Conservation (phyloP, 1,140 invertebrate species). For the Dinothrombium tinctorium region DNA sequence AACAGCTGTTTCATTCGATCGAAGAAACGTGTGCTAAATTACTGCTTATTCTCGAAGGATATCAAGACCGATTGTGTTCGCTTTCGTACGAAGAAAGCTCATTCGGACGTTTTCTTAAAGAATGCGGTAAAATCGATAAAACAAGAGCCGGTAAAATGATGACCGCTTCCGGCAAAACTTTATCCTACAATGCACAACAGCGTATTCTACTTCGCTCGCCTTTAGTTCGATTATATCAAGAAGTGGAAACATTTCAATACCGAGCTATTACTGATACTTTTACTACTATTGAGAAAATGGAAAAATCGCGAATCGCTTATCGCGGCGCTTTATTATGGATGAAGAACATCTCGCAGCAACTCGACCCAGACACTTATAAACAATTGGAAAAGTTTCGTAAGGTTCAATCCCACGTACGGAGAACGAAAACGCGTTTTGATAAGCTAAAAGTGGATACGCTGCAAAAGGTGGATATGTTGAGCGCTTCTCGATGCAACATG, state of each 20-base stretch:
- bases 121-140: slow-evolving; percentile 69
- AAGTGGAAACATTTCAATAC: slow-evolving; percentile 85
- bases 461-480: slow-evolving; percentile 90
- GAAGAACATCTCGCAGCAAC: slow-evolving; percentile 83
- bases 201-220: slow-evolving; percentile 42
- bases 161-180: slow-evolving; percentile 69
- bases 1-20: slow-evolving; percentile 66
- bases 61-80: slow-evolving; percentile 70
- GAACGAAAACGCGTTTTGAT: slow-evolving; percentile 71
- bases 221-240: slow-evolving; percentile 66
- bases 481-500: slow-evolving; percentile 89
- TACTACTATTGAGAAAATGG: slow-evolving; percentile 72
- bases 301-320: slow-evolving; percentile 86
- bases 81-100: slow-evolving; percentile 86
- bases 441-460: slow-evolving; percentile 77
- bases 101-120: slow-evolving; percentile 79
- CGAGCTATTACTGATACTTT: slow-evolving; percentile 80
- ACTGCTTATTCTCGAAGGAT: slow-evolving; percentile 70
- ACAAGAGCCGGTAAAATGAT: slow-evolving; percentile 75
- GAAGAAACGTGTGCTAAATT: slow-evolving; percentile 69
- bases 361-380: slow-evolving; percentile 87
- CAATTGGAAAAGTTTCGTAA: slow-evolving; percentile 89
- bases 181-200: slow-evolving; percentile 86
- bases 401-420: slow-evolving; percentile 42
- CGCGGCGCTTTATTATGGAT: slow-evolving; percentile 86